phyloP scores from a whole-genome alignment of 1,140 invertebrate genomes.

The Drosophila tani region DNA sequence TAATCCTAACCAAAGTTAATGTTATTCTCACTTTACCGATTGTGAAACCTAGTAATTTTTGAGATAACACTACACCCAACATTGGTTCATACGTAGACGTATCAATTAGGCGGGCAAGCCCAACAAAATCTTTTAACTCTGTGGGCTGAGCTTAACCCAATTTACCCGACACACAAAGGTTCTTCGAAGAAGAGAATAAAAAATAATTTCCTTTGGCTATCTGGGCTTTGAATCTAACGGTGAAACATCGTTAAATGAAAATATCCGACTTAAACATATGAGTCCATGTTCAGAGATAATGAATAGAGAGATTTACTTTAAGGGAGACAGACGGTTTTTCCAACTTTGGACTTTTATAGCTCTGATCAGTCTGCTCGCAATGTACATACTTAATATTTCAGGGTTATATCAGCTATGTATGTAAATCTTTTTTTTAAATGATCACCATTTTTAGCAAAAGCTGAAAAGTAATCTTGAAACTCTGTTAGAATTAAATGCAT shows the following conservation, averaged over 20 bases:
- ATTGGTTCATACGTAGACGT: slow-evolving; percentile 1
- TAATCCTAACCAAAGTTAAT: not conserved
- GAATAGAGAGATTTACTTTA: slow-evolving; percentile 43
- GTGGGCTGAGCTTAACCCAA: slow-evolving; percentile 40
- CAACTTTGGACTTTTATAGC: slow-evolving; percentile 18
- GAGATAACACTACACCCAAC: slow-evolving; percentile 22
- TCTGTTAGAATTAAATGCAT: not conserved
- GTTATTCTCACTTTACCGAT: not conserved
- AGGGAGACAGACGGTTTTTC: slow-evolving; percentile 1
- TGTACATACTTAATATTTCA: not conserved
- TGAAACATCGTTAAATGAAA: slow-evolving; percentile 57
- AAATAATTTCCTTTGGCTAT: slow-evolving; percentile 39
- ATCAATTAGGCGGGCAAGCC: slow-evolving; percentile 34
- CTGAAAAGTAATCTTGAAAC: not conserved
- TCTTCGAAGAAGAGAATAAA: slow-evolving; percentile 17
- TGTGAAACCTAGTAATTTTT: slow-evolving; percentile 4
- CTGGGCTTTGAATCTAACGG: slow-evolving; percentile 52
- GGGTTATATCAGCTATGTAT: not conserved
- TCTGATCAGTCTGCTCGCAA: not conserved
- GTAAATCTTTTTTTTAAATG: too few species aligned
- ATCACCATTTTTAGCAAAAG: not conserved
- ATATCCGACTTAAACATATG: slow-evolving; percentile 1
- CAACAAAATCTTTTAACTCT: slow-evolving; percentile 1
- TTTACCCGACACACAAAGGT: slow-evolving; percentile 18
- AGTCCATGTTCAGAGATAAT: slow-evolving; percentile 50